Evolutionary conservation across 1,140 invertebrate species (phyloP).

Genomic region (Neomicropteryx cornuta): DNA sequence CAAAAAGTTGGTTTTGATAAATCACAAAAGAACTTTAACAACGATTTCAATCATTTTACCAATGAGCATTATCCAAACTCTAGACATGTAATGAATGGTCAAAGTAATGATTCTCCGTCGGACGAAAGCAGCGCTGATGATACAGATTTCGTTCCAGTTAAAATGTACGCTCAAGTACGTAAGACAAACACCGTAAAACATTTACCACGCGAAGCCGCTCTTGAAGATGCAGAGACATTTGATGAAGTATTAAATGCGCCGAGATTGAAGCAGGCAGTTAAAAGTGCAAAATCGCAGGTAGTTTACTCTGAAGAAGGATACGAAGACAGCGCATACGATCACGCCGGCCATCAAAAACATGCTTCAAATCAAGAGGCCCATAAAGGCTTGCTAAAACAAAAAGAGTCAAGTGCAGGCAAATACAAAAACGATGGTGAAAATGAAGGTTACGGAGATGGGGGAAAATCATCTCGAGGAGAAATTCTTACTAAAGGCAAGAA

Average conservation of each 20-base stretch:
- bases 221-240: slow-evolving; percentile 40
- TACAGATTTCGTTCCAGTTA: slow-evolving; percentile 51
- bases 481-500: slow-evolving; percentile 23
- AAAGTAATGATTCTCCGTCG: slow-evolving; percentile 16
- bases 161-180: slow-evolving; percentile 56
- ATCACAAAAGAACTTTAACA: slow-evolving; percentile 27
- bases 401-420: slow-evolving; percentile 28
- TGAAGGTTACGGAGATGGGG: slow-evolving; percentile 22
- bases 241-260: slow-evolving; percentile 50
- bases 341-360: slow-evolving; percentile 57
- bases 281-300: slow-evolving; percentile 57
- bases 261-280: slow-evolving; percentile 52
- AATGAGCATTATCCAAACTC: slow-evolving; percentile 21
- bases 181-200: slow-evolving; percentile 47
- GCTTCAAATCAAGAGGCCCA: slow-evolving; percentile 44
- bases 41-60: slow-evolving; percentile 26
- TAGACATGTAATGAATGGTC: slow-evolving; percentile 22
- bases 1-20: slow-evolving; percentile 27
- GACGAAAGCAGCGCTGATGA: slow-evolving; percentile 19
- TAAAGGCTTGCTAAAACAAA: slow-evolving; percentile 30
- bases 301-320: slow-evolving; percentile 70
- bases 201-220: slow-evolving; percentile 43
- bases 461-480: slow-evolving; percentile 22
- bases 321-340: slow-evolving; percentile 66
- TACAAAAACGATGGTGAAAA: slow-evolving; percentile 25